Percentiles rank a stretch among this genome's conserved stretches.
phyloP scores from a whole-genome alignment of 2,113 vertebrate genomes.

The Cygnus buccinator region DNA sequence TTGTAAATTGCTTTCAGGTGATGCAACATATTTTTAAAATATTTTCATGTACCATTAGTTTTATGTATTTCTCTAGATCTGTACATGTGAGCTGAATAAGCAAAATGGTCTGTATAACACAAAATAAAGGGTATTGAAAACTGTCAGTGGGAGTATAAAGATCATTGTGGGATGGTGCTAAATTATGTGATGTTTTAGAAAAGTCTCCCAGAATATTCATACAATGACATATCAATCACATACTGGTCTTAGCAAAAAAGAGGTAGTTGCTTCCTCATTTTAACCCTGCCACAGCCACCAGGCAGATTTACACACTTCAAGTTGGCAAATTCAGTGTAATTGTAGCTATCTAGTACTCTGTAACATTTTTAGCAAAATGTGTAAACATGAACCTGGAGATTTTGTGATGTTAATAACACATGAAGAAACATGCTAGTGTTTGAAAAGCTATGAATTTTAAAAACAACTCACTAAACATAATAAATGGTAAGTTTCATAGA shows the following conservation, averaged over 20 bases:
- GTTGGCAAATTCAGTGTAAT: not conserved
- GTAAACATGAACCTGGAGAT: not conserved
- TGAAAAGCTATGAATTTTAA: not conserved
- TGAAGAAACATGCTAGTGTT: not conserved
- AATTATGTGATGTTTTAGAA: not conserved
- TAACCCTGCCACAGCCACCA: not conserved
- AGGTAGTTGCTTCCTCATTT: not conserved
- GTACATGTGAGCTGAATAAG: not conserved
- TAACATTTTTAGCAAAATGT: not conserved
- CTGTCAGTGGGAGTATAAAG: not conserved
- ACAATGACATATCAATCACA: not conserved
- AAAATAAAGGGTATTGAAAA: not conserved
- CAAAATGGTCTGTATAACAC: not conserved
- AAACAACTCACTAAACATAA: not conserved
- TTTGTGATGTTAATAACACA: not conserved
- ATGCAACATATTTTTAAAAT: not conserved
- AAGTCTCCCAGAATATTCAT: not conserved
- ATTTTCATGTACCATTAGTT: not conserved
- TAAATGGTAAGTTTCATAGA: not conserved
- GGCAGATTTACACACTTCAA: not conserved
- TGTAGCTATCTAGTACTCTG: not conserved
- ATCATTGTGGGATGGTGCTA: not conserved
- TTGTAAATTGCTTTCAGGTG: not conserved
- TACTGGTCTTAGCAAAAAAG: not conserved
- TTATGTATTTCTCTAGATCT: not conserved